Evolutionary conservation across 2,797 vertebrate genomes (phyloP), one percentile per base, ranked within the genome.

Genomic region (Pelobates cultripes): DNA sequence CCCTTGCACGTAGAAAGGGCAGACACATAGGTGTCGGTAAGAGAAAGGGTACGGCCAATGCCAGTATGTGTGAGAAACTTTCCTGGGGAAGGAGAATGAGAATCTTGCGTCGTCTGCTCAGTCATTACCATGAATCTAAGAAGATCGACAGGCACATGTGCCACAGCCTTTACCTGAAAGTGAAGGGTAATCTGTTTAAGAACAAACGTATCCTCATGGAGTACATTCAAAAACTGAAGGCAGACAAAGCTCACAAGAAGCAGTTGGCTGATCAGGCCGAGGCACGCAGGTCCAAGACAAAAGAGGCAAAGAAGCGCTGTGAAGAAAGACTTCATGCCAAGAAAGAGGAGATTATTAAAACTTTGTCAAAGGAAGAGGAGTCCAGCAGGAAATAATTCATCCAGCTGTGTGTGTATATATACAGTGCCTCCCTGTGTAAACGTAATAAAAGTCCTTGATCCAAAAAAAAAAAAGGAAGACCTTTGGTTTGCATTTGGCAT

Each of bases 151-250:
- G 28, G 28, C 28, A 1, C 84, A 99, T 97, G 98, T 99, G 99
- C 83, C 97, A 99, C 93, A 98, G 96, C 90, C 94, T 99, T 57
- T 99, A 99, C 90, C 94, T 99, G 90, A 98, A 95, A 87, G 97
- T 97, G 28, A 99, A 99, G 90, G 98, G 97, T 60, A 99, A 99
- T 0, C 97, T 99, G 84, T 99, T 99, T 94, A 99, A 99, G 93
- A 99, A 98, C 89, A 99, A 99, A 89, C 92, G 97, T 64, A 97
- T 99, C 88, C 95, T 99, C 61, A 99, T 99, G 97, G 98, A 99
- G 86, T 97, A 99, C 93, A 99, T 99, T 87, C 97, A 99, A 93
- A 99, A 99, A 85, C 94, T 99, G 89, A 99, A 99, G 95, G 97
- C 97, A 0, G 97, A 99, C 87, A 98, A 98, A 84, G 97, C 98